Percentiles rank a stretch among this genome's conserved stretches.
phyloP scores from a whole-genome alignment of 2,797 vertebrate species.

The Acanthurus tractus region DNA sequence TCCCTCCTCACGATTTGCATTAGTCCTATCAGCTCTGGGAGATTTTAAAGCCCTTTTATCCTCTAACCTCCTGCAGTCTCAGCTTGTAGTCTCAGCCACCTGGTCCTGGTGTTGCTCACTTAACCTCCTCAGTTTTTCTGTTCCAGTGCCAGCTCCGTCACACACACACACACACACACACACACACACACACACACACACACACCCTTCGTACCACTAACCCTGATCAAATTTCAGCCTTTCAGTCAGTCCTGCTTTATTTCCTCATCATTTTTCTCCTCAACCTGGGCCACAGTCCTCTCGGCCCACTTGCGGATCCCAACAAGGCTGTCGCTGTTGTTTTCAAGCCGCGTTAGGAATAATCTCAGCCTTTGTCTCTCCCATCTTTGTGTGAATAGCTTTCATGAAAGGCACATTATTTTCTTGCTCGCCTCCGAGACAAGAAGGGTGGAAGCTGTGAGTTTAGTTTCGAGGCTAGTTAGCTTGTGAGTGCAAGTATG shows the following conservation, averaged over 20 bases:
- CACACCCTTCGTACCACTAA: not conserved
- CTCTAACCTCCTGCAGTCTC: conserved; percentile 23
- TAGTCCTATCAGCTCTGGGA: conserved; percentile 7
- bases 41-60: conserved; percentile 41
- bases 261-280: conserved; percentile 46
- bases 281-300: conserved; percentile 12
- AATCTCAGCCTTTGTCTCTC: conserved; percentile 65
- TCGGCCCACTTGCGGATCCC: conserved; percentile 46
- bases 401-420: conserved; percentile 72
- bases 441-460: conserved; percentile 21
- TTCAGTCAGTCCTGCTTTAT: conserved; percentile 30
- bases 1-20: conserved; percentile 39
- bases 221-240: conserved; percentile 9
- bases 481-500: conserved; percentile 34
- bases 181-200: no score
- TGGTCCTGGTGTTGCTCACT: conserved; percentile 32
- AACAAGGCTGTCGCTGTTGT: conserved; percentile 66
- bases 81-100: conserved; percentile 19
- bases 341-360: conserved; percentile 44
- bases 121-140: conserved; percentile 2
- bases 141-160: conserved; percentile 29
- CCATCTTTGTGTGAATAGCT: conserved; percentile 45
- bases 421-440: conserved; percentile 28
- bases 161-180: not conserved
- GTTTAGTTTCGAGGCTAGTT: conserved; percentile 30